Conservation (phyloP, 2,797 vertebrate genomes). For the Fistularia tabacaria region DNA sequence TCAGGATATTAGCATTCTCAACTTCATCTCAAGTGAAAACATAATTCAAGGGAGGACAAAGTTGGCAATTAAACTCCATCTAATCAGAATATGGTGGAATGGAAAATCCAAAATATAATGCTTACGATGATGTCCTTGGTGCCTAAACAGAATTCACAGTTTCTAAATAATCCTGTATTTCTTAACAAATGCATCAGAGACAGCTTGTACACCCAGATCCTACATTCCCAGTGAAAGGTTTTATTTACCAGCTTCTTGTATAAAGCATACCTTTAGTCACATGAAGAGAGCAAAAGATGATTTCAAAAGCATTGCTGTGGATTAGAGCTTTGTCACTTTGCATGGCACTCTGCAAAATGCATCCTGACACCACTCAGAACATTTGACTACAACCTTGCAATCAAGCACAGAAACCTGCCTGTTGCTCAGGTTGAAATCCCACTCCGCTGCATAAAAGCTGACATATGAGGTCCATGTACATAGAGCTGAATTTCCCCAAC, state of each 20-base stretch:
- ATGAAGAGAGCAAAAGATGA: slow-evolving; percentile 56
- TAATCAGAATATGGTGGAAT: no score
- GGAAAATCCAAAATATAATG: slow-evolving; percentile 1
- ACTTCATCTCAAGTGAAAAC: no score
- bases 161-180: slow-evolving; percentile 8
- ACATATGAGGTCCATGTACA: slow-evolving; percentile 27
- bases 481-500: slow-evolving; percentile 28
- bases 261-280: slow-evolving; percentile 37
- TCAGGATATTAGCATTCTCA: no score
- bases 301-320: slow-evolving; percentile 35
- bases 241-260: slow-evolving; percentile 31
- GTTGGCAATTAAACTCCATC: no score
- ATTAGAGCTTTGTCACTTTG: slow-evolving; percentile 49
- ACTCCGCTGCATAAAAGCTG: slow-evolving; percentile 29
- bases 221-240: slow-evolving; percentile 14
- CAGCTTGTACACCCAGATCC: slow-evolving; percentile 19
- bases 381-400: slow-evolving; percentile 65
- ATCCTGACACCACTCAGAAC: slow-evolving; percentile 53
- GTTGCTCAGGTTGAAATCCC: slow-evolving; percentile 53
- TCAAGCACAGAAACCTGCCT: slow-evolving; percentile 61
- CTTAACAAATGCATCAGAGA: slow-evolving; percentile 3
- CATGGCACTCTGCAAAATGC: slow-evolving; percentile 58
- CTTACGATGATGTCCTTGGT: slow-evolving; percentile 14
- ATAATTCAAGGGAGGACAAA: no score
- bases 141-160: slow-evolving; percentile 26